Base-by-base conservation (phyloP, 2,113 vertebrate genomes). In the Acrocephalus kingi region DNA sequence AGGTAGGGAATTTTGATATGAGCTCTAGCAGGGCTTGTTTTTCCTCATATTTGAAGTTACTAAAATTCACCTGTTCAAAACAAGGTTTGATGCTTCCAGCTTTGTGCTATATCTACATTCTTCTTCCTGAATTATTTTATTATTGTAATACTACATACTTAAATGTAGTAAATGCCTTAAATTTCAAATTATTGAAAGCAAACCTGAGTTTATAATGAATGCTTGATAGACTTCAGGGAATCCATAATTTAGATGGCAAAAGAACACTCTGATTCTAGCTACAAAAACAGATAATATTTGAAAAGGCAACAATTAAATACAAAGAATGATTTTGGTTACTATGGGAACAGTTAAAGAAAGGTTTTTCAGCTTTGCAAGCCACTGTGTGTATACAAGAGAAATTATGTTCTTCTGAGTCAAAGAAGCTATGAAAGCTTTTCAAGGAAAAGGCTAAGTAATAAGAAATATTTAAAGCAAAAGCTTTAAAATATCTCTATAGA, bases 251-350 rank as follows among this genome's bases (percentile, higher is more conserved):
- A 52, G 45, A 84, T 72, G 45, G 76, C 68, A 82, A 25, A 48
- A 90, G 64, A 81, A 80, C 79, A 61, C 3, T 11, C 43, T 46
- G 56, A 84, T 62, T 92, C n/a, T 25, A 56, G 49, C 25, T 89
- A 66, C 68, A 87, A 35, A 90, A 92, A 30, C 31, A 90, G 85
- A 68, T 84, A 92, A 64, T 67, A 81, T 64, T 95, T 93, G 85
- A 93, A 93, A 93, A 93, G 45, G 23, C 73, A 92, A 64, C 79
- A 96, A 89, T 96, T 96, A 96, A 94, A 87, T 89, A 61, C 41
- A 68, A 90, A 93, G 75, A 96, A 84, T 82, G 73, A 23, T 6
- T 96, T 96, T 77, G 15, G 96, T 97, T 96, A 64, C 93, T 89
- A 87, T 95, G 85, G 94, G 27, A 96, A 96, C 88, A 78, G 76